A percentile compares a stretch with the other conserved stretches of the same genome.
These are phyloP conservation scores for Anoplophora glabripennis DNA, from an alignment of 1,140 invertebrate genomes.

Conservation along the genomic window DNA sequence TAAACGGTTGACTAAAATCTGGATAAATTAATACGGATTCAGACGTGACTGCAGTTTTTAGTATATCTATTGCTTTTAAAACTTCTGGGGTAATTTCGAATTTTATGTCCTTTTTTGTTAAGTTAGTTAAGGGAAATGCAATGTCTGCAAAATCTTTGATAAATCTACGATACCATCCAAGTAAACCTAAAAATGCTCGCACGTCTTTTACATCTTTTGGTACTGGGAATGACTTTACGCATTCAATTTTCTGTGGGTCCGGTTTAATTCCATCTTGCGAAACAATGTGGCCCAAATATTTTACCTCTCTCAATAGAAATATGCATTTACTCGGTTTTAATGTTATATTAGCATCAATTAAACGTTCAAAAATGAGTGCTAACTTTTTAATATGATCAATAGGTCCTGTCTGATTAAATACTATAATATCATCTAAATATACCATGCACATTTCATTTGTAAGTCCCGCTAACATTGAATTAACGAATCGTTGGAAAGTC, in stretches of 20 bases:
- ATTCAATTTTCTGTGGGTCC: neutral
- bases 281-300: neutral
- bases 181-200: neutral
- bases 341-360: neutral
- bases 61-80: no score
- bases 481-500: no score
- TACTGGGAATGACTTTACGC: neutral
- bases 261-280: neutral
- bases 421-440: no score
- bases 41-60: no score
- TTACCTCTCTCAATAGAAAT: neutral
- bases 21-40: no score
- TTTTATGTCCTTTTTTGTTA: neutral
- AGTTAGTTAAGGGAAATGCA: no score
- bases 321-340: neutral
- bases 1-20: no score
- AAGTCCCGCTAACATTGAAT: no score
- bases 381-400: neutral
- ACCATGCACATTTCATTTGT: no score
- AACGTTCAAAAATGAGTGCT: neutral
- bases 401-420: no score
- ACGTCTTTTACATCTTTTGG: neutral
- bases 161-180: no score
- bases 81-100: conserved; percentile 11
- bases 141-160: no score